A percentile compares a stretch with the other conserved stretches of the same genome.
phyloP scores from a whole-genome alignment of 2,888 invertebrate genomes.

The Amiota minor region DNA sequence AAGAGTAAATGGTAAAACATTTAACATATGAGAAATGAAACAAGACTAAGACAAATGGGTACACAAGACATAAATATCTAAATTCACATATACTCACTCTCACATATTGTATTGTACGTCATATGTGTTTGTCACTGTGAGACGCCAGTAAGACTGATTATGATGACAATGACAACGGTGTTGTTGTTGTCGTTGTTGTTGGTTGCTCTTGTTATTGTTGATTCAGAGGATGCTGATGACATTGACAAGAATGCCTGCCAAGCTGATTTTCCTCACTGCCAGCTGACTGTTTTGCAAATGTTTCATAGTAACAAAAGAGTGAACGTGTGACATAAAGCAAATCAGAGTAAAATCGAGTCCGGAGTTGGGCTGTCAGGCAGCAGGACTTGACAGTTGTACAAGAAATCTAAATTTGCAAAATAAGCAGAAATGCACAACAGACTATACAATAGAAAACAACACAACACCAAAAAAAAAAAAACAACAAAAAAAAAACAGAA shows the following conservation, averaged over 20 bases:
- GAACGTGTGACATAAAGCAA: slow-evolving; percentile 46
- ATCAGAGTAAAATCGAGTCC: slow-evolving; percentile 20
- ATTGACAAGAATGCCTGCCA: slow-evolving; percentile 37
- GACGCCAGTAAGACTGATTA: no score
- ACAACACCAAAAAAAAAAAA: slow-evolving; percentile 23
- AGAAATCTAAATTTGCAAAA: slow-evolving; percentile 66
- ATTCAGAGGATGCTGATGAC: slow-evolving; percentile 39
- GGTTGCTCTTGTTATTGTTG: neutral
- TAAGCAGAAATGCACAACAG: slow-evolving; percentile 49
- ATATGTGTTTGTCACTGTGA: no score
- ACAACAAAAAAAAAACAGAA: slow-evolving; percentile 25
- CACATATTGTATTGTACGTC: neutral
- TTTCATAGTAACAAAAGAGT: slow-evolving; percentile 36
- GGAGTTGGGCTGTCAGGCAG: slow-evolving; percentile 33
- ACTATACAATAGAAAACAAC: slow-evolving; percentile 18
- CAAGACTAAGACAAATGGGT: slow-evolving; percentile 29
- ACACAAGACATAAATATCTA: neutral
- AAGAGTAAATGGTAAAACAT: slow-evolving; percentile 11
- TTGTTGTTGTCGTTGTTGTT: neutral
- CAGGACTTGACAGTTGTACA: slow-evolving; percentile 61
- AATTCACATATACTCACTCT: slow-evolving; percentile 8
- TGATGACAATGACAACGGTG: neutral
- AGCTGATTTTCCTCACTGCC: slow-evolving; percentile 23
- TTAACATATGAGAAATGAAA: slow-evolving; percentile 30
- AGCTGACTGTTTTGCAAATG: neutral